phyloP scores from a whole-genome alignment of 2,797 vertebrate genomes.

The Alca torda region DNA sequence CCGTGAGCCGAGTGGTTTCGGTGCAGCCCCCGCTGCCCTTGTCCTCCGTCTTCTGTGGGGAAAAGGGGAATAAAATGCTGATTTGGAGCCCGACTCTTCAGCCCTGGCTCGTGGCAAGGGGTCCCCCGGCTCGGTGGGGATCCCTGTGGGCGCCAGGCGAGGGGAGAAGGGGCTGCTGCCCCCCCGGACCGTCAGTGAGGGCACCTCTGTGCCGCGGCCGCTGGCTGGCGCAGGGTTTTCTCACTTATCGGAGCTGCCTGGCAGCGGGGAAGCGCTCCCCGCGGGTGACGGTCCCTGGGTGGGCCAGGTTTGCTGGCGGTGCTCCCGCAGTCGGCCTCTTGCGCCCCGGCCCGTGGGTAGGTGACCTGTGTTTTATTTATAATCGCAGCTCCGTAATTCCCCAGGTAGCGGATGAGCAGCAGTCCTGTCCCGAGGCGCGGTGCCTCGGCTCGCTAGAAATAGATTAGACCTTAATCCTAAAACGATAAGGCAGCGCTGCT shows the following conservation, averaged over 20 bases:
- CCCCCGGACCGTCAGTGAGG: not conserved
- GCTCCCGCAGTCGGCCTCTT: not conserved
- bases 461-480: slow-evolving; percentile 3
- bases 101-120: not conserved
- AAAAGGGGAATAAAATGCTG: not conserved
- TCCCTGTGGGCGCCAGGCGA: not conserved
- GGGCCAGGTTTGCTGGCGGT: not conserved
- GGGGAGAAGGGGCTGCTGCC: not conserved
- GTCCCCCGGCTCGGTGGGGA: rapidly evolving
- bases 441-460: not conserved
- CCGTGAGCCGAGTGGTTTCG: rapidly evolving
- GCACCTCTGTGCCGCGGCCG: rapidly evolving
- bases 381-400: not conserved
- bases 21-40: not conserved
- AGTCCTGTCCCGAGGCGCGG: not conserved
- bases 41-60: not conserved
- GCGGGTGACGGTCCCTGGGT: not conserved
- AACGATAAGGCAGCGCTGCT: not conserved
- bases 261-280: not conserved
- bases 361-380: not conserved
- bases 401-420: not conserved
- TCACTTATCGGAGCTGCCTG: not conserved
- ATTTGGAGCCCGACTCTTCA: not conserved
- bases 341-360: not conserved
- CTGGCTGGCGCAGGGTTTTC: not conserved